Evolutionary conservation across 2,888 invertebrate genomes (phyloP), one percentile per base, ranked within the genome.

Genomic region (Cryptocephalus primarius): DNA sequence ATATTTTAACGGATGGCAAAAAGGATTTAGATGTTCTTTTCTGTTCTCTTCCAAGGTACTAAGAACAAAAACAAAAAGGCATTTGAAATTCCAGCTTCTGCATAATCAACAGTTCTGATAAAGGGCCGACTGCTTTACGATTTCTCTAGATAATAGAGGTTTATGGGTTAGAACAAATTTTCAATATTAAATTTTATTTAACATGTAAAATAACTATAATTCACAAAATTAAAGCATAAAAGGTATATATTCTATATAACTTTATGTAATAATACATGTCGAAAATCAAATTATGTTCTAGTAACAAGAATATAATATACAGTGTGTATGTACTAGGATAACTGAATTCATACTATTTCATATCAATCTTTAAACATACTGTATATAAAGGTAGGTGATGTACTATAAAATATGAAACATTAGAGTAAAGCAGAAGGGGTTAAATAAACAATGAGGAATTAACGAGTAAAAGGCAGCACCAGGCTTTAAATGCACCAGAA

Each of bases 171-270:
- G 32, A 31, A 33, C 6, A 14, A 40, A 14, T 42, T 38, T 44
- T 50, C 41, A 41, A 45, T 48, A 49, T 50, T 54, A 54, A 50
- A 43, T 56, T 56, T 56, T 56, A 55, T 55, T 58, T 58, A 58
- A 59, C 57, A 58, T 53, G 50, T 57, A 54, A 54, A 55, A 54
- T 58, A 55, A 54, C 52, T 55, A 56, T 54, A 53, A 52, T 55
- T 57, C 50, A 56, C 50, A 56, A 57, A 57, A 59, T 57, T 59
- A 57, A 57, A 57, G 59, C 59, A 57, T 56, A 54, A 48, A 53
- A 32, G 46, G 36, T 50, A 44, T 50, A 49, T 52, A 50, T 51
- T 50, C 52, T 47, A 45, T 53, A 51, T 45, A 44, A 48, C 46
- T 52, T 54, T 52, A 48, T 41, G 45, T 47, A 46, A 44, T 48